Base-by-base conservation (phyloP, 2,888 invertebrate species). In the Meganola albula region DNA sequence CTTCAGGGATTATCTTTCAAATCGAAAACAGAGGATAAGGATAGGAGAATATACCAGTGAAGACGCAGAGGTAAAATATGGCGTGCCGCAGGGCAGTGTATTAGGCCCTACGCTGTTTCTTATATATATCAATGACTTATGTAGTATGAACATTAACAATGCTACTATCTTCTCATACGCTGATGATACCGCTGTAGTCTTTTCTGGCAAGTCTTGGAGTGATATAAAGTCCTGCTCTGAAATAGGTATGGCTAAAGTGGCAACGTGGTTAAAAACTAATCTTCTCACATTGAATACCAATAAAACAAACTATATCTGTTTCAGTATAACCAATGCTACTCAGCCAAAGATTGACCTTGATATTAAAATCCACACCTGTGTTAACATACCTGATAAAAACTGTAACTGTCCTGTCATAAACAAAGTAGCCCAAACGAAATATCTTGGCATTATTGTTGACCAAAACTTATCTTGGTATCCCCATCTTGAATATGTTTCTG, bases 241-340 rank as follows among this genome's bases (percentile, higher is more conserved):
- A n/a, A n/a, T n/a, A n/a, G 31, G 32, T 0, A 6, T 35, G 6
- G 6, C 12, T 1, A 35, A 5, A 10, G 12, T 31, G 1, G 26
- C 26, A 8, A 2, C 8, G 1, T 35, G 33, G 35, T 20, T 37
- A 9, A 16, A 26, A 14, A 9, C 7, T 6, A 30, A 40, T 14
- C 26, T 31, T 2, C 29, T 44, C 1, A 37, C 39, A 3, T 16
- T 40, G 7, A 39, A 43, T 18, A 23, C 12, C 1, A 12, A 18
- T 3, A 43, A 44, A 31, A 33, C 36, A n/a, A 31, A 34, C 10
- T 36, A 31, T 21, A 36, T 37, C n/a, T 24, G 24, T n/a, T 40
- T 40, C 18, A 27, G 16, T 4, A 33, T 25, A 10, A 9, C 16
- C n/a, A 18, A 25, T 6, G 3, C 13, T 20, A 7, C 27, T 8